These are phyloP conservation scores for Adelphocoris suturalis DNA, from an alignment of 2,888 invertebrate genomes.

Conservation along the genomic window DNA sequence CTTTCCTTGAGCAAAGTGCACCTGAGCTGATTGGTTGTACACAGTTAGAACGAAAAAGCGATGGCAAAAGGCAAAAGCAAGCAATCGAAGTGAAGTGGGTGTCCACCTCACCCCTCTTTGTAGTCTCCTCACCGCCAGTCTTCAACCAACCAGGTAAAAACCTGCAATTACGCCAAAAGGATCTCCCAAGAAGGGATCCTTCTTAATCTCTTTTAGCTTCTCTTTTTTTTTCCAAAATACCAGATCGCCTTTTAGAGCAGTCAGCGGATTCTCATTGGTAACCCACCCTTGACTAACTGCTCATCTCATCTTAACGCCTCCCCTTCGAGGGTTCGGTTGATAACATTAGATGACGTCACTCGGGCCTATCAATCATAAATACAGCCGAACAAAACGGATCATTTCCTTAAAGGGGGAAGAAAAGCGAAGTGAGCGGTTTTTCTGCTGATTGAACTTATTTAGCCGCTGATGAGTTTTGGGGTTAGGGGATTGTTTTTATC, in stretches of 20 bases:
- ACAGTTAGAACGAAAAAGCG: not conserved
- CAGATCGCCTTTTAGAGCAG: not conserved
- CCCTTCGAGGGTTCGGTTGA: not conserved
- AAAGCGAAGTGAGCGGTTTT: not conserved
- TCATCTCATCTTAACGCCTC: slow-evolving; percentile 18
- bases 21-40: slow-evolving; percentile 27
- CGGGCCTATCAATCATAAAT: slow-evolving; percentile 14
- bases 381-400: not conserved
- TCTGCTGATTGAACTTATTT: not conserved
- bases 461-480: not conserved
- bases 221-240: not conserved
- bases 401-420: not conserved
- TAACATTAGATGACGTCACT: slow-evolving; percentile 35
- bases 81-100: slow-evolving; percentile 50
- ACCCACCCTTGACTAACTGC: slow-evolving; percentile 11
- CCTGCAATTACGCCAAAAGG: slow-evolving; percentile 48
- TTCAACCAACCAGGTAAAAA: slow-evolving; percentile 38
- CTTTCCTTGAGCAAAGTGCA: slow-evolving; percentile 6
- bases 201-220: slow-evolving; percentile 18
- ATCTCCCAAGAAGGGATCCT: slow-evolving; percentile 23
- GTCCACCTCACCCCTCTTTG: slow-evolving; percentile 24
- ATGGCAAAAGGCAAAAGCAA: slow-evolving; percentile 23
- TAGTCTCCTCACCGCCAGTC: not conserved
- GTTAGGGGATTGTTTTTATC: not conserved
- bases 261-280: slow-evolving; percentile 29